Base-by-base conservation (phyloP, 2,888 invertebrate species). In the Rapana venosa region DNA sequence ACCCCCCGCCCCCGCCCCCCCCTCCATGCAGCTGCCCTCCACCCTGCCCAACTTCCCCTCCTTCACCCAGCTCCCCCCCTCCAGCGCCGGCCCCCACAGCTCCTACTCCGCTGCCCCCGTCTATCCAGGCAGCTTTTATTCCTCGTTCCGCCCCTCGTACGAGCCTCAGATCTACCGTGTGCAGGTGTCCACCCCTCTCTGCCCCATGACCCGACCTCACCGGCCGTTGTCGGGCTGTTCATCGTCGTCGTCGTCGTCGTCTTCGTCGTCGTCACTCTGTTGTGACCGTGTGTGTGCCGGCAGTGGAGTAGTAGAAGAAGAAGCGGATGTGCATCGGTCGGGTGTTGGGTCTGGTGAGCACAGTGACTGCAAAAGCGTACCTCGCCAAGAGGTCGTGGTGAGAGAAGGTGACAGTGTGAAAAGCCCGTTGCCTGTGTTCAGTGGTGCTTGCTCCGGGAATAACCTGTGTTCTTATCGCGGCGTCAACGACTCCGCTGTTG, bases 161-260 rank as follows among this genome's bases (percentile, higher is more conserved):
- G 94, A 94, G 61, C 90, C 93, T 15, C 92, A 92, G 85, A 92
- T 94, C 83, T 93, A 93, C 90, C 92, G 92, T 58, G 93, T 92
- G 35, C 92, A 92, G 70, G 79, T 92, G 61, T 91, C 92, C 83
- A 90, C 92, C 83, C 91, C 92, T 15, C 30, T 70, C 11, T 83
- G 74, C 30, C 90, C 90, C 26, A 89, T 90, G 81, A 83, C 86
- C 26, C 74, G 36, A 66, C 86, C 84, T n/a, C 32, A 56, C 8
- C 20, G 61, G 32, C 36, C 61, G 0, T n/a, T 66, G n/a, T 30
- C 70, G 13, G 77, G 66, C 30, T 83, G 35, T 32, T 70, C 47
- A 26, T 70, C 77, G 5, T 20, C 20, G 5, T 83, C 47, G 6
- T 17, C 17, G 2, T 17, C 66, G 2, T 17, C 66, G 4, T 26